Conservation (phyloP, 2,113 vertebrate species). For the Halcyon malimbica region DNA sequence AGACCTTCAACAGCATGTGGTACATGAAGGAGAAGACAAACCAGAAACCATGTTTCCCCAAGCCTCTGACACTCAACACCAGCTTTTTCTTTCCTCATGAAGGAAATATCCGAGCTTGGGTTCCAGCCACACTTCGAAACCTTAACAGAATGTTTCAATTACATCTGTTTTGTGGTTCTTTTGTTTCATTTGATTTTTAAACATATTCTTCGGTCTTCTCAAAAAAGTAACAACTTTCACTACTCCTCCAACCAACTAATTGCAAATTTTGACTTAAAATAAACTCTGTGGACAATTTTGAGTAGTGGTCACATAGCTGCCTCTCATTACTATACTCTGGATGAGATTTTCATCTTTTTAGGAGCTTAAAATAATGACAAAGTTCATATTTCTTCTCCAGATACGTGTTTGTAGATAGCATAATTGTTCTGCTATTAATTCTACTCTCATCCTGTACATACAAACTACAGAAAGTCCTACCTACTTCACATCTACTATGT, state of each 20-base stretch:
- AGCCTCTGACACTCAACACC: not conserved
- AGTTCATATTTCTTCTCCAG: not conserved
- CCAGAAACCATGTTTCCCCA: not conserved
- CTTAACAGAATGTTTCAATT: not conserved
- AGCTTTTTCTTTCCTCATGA: not conserved
- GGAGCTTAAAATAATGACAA: not conserved
- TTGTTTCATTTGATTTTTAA: not conserved
- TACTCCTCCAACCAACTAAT: not conserved
- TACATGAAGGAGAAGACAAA: not conserved
- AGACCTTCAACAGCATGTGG: not conserved
- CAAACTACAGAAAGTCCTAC: not conserved
- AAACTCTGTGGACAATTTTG: not conserved
- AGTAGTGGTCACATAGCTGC: not conserved
- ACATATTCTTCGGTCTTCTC: not conserved
- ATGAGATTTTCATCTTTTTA: not conserved
- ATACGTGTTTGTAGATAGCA: rapidly evolving
- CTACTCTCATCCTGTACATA: not conserved
- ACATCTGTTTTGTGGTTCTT: not conserved
- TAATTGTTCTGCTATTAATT: not conserved
- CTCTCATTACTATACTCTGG: not conserved
- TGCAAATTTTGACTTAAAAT: not conserved
- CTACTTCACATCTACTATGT: not conserved
- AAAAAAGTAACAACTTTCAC: not conserved
- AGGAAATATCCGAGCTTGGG: too few relatives aligned
- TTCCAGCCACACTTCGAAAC: not conserved